Percentiles rank a stretch among this genome's conserved stretches.
Evolutionary conservation across 2,888 invertebrate genomes (phyloP).

Genomic region (Druceiella hillmani): DNA sequence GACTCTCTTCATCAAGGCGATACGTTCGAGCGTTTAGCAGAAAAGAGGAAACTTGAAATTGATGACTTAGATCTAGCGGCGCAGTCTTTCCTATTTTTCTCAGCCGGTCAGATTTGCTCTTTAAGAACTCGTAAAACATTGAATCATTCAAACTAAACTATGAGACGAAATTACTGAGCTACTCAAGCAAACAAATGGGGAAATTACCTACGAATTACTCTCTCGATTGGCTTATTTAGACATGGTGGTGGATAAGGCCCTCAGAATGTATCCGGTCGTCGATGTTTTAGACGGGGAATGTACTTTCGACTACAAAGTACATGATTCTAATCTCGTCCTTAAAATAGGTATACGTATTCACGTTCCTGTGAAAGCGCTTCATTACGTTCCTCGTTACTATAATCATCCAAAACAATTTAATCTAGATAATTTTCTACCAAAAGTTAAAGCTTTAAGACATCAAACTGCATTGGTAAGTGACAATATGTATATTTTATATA

Average conservation of each 20-base stretch:
- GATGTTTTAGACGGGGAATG: background rate
- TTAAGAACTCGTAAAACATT: background rate
- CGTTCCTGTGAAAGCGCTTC: constrained; percentile 1
- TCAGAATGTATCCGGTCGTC: background rate
- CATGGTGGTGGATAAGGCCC: background rate
- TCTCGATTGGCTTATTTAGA: background rate
- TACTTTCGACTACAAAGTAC: background rate
- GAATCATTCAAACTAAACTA: background rate
- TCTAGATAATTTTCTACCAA: background rate
- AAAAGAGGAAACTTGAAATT: no score
- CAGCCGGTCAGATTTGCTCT: background rate
- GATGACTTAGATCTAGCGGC: background rate
- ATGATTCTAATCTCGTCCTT: background rate
- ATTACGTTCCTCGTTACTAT: constrained; percentile 2
- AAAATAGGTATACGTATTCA: background rate
- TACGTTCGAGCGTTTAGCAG: no score
- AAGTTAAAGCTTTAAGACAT: background rate
- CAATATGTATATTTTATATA: background rate
- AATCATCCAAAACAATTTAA: background rate
- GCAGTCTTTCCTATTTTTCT: background rate
- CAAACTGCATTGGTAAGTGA: background rate
- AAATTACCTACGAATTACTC: background rate
- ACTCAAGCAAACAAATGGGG: background rate
- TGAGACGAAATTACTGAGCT: background rate
- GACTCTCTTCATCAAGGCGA: background rate